Conservation (phyloP, 2,888 invertebrate genomes). For the Sicus ferrugineus region DNA sequence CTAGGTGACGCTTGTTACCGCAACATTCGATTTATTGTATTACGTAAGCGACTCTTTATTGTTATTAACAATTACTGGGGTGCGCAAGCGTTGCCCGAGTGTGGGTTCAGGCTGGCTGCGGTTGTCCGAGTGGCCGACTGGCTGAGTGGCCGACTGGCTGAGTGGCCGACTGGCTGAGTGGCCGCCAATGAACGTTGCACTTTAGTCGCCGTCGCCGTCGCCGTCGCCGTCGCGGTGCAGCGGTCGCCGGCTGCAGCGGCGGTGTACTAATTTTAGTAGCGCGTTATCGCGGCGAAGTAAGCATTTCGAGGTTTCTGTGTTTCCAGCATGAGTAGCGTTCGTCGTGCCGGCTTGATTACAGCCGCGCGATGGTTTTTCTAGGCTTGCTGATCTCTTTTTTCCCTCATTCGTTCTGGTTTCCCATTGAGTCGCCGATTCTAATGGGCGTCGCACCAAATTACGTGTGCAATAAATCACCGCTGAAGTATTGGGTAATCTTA, state of each 20-base stretch:
- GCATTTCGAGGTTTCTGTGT: background rate
- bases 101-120: slow-evolving; percentile 20
- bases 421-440: background rate
- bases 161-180: too few species aligned
- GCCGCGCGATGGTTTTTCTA: too few species aligned
- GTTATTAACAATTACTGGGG: slow-evolving; percentile 29
- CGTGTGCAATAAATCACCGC: slow-evolving; percentile 10
- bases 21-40: slow-evolving; percentile 21
- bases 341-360: background rate
- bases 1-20: background rate
- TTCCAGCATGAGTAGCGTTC: background rate
- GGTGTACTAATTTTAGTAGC: background rate
- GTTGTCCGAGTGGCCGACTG: background rate
- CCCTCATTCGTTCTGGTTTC: background rate
- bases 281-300: background rate
- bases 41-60: slow-evolving; percentile 27
- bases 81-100: slow-evolving; percentile 14
- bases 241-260: too few species aligned
- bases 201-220: background rate
- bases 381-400: background rate
- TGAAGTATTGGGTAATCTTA: slow-evolving; percentile 13
- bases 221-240: too few species aligned
- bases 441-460: slow-evolving; percentile 13
- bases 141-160: background rate
- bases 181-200: slow-evolving; percentile 22